Conservation (phyloP, 2,888 invertebrate genomes). For the Tipula confusa region DNA sequence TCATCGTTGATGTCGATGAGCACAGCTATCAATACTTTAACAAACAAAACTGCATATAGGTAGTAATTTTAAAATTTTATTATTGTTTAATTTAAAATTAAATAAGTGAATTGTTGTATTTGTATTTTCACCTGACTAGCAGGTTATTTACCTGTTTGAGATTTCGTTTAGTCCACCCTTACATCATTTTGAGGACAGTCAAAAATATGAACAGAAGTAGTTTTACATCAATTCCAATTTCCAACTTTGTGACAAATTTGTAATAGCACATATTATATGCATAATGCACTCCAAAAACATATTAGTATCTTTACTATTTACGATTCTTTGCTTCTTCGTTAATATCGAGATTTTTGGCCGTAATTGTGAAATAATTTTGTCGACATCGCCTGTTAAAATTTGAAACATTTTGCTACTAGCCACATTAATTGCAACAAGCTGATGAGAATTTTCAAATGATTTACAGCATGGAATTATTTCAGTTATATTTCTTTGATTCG, state of each 20-base stretch:
- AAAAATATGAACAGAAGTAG: too few species aligned
- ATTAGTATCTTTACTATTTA: neutral
- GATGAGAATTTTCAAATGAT: neutral
- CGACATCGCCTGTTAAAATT: neutral
- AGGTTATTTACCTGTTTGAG: too few species aligned
- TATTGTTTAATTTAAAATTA: too few species aligned
- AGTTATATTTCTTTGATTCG: neutral
- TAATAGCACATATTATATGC: neutral
- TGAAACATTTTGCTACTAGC: neutral
- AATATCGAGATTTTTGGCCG: neutral
- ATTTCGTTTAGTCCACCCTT: too few species aligned
- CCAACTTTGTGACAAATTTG: neutral
- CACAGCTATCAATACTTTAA: too few species aligned
- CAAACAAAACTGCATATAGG: too few species aligned
- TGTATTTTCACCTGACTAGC: too few species aligned
- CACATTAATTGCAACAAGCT: neutral
- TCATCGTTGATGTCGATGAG: too few species aligned
- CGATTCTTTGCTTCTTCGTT: neutral
- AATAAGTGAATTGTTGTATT: too few species aligned
- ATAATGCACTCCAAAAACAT: neutral
- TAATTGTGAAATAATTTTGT: neutral
- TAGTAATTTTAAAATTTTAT: too few species aligned
- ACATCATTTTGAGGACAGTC: too few species aligned
- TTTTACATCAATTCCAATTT: neutral
- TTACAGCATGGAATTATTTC: neutral